Base-by-base conservation (phyloP, 2,888 invertebrate genomes). In the Phyto melanocephala region DNA sequence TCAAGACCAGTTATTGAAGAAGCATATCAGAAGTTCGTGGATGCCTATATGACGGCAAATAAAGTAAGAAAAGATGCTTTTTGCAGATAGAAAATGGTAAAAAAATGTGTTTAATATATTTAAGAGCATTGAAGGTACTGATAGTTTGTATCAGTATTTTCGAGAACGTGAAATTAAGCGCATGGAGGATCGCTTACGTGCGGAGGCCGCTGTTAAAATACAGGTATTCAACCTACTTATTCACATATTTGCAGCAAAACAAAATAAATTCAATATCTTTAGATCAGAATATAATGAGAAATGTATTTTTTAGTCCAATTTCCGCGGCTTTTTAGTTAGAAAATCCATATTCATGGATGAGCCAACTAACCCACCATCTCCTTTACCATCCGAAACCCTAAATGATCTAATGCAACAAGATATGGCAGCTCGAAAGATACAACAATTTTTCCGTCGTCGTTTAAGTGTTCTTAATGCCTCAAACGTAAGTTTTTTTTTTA, bases 21-120 rank as follows among this genome's bases (percentile, higher is more conserved):
- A 37, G 90, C 90, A 5, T 91, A 89, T 81, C 87, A 87, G 24
- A 88, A 90, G 13, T 91, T 90, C 70, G 87, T 89, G 2, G 82
- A 87, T 5, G 89, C 89, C 3, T 90, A 91, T 63, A 87, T 90
- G 85, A 68, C 85, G 0, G 88, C 89, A 0, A 85, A 87, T 22
- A 88, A 87, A 80, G 88, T 88, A 82, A 63, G 33, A 5, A 42
- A 13, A 5, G 1, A 10, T 37, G 40, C 5, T 15, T 13, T n/a
- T n/a, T 52, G 24, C n/a, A n/a, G n/a, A n/a, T n/a, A n/a, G 8
- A 1, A 28, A 35, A 2, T 15, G 15, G 11, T 40, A 11, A 17
- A 7, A 42, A n/a, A 15, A 28, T 45, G 10, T 45, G 6, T 5
- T 3, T 28, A 4, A 10, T 37, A 24, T 45, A 13, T 67, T 42